Evolutionary conservation across 2,113 vertebrate species (phyloP).

Genomic region (Azemiops feae): DNA sequence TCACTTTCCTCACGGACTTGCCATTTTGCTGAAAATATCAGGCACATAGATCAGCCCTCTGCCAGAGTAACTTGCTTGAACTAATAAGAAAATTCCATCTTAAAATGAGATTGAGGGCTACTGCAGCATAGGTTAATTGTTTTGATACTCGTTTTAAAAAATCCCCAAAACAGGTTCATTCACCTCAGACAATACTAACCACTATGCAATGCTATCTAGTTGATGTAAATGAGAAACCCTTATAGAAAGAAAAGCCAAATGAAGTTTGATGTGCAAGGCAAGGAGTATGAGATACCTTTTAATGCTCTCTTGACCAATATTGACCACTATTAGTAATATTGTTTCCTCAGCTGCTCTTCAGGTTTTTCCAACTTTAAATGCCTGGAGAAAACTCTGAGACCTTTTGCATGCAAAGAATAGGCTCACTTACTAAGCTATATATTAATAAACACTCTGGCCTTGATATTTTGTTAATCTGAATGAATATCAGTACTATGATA

Average conservation of each 20-base stretch:
- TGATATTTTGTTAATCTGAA: conserved; percentile 43
- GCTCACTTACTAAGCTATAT: background rate
- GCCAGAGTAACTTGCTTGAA: conserved; percentile 51
- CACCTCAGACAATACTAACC: background rate
- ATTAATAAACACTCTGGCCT: conserved; percentile 2
- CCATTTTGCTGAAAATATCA: conserved; percentile 73
- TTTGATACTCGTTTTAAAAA: conserved; percentile 33
- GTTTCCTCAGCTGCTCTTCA: background rate
- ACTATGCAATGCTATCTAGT: background rate
- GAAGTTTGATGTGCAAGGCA: background rate
- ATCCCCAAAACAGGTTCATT: conserved; percentile 15
- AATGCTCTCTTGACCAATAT: background rate
- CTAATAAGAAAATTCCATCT: conserved; percentile 42
- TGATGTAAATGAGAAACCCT: background rate
- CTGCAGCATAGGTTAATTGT: conserved; percentile 45
- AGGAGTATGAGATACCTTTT: background rate
- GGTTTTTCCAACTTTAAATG: background rate
- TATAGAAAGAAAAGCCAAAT: background rate
- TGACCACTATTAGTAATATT: background rate
- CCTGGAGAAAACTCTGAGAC: background rate
- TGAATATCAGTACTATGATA: conserved; percentile 32
- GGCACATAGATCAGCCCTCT: conserved; percentile 62
- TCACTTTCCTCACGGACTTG: conserved; percentile 59
- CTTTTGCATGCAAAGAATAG: background rate
- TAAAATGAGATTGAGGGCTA: conserved; percentile 50